Base-by-base conservation (phyloP, 2,113 vertebrate genomes). In the Dicentrarchus labrax region DNA sequence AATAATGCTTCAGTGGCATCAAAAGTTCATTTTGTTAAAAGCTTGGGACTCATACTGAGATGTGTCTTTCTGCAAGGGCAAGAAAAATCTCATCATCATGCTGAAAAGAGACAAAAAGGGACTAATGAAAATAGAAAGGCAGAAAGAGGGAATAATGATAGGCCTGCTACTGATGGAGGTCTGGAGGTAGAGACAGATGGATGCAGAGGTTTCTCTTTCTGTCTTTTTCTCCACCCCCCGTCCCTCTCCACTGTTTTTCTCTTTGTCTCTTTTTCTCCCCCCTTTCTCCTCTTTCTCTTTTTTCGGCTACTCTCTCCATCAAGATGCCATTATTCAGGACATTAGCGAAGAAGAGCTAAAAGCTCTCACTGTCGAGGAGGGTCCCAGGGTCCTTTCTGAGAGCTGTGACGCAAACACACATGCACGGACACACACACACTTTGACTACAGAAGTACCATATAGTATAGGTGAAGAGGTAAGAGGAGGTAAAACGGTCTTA, bases 281-380 rank as follows among this genome's bases (percentile, higher is more conserved):
- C 57, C 59, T 67, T 76, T 60, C 78, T 78, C 73, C 68, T 71
- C 22, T 41, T 47, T 66, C 78, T 82, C 72, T 86, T 76, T 47
- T 85, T 70, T 72, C 41, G 12, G 85, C 84, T 62, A 48, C 72
- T 86, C 72, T 84, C 83, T 93, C 92, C 88, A 95, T 96, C 94
- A 94, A 95, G 94, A 95, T 94, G 88, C 93, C 94, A 96, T 96
- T 96, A 96, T 95, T 95, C 93, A 94, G 94, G 94, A 96, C 95
- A 96, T 96, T 95, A 96, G 95, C 72, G 80, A 92, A 89, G 93
- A 94, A 90, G 93, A 95, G 94, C 95, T 96, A 96, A 96, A 96
- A 96, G 95, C 95, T 93, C 94, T 96, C 94, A 92, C 92, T 90
- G 91, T 92, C 78, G 91, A 94, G 91, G 91, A 94, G 92, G 95